A percentile compares a stretch with the other conserved stretches of the same genome.
These are phyloP conservation scores for Cavia porcellus DNA, from an alignment of 2,113 vertebrate species.

Conservation along the genomic window DNA sequence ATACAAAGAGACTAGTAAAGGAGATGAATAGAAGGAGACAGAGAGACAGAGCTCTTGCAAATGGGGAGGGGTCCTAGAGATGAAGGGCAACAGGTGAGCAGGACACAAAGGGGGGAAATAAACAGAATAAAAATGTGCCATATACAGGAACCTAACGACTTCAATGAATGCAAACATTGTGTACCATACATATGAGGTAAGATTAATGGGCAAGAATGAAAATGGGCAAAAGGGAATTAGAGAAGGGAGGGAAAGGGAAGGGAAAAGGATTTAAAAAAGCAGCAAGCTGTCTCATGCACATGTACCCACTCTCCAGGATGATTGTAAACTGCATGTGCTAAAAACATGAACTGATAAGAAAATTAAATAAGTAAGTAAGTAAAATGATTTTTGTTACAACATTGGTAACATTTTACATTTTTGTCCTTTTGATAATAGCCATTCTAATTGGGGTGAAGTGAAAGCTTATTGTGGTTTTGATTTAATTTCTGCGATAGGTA, in stretches of 20 bases:
- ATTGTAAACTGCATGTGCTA: not conserved
- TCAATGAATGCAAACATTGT: not conserved
- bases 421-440: not conserved
- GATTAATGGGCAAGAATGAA: not conserved
- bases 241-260: not conserved
- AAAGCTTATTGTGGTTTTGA: not conserved
- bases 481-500: not conserved
- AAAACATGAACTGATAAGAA: not conserved
- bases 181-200: not conserved
- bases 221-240: not conserved
- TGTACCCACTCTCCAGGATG: not conserved
- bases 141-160: not conserved
- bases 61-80: not conserved
- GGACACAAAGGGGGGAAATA: not conserved
- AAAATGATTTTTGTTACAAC: not conserved
- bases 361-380: not conserved
- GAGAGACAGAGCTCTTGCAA: not conserved
- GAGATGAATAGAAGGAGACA: not conserved
- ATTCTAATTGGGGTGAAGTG: not conserved
- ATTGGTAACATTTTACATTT: not conserved
- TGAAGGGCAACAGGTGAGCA: not conserved
- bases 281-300: not conserved
- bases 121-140: not conserved
- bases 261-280: not conserved
- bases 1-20: not conserved